phyloP scores from a whole-genome alignment of 2,888 invertebrate genomes.

The Epinotia bilunana region DNA sequence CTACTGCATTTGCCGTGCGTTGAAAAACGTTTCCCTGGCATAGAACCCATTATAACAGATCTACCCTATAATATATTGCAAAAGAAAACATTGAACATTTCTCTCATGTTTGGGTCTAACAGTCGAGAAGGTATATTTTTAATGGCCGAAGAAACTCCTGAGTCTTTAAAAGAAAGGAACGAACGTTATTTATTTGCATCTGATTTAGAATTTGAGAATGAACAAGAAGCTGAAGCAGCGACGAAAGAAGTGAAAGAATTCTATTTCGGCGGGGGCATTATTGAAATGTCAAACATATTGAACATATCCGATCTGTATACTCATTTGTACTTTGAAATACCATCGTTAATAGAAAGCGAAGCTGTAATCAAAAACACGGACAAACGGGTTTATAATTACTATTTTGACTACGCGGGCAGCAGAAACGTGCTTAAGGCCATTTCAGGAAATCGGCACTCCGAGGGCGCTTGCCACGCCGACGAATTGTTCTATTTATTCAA shows the following conservation, averaged over 20 bases:
- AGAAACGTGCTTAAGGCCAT: slow-evolving; percentile 68
- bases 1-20: slow-evolving; percentile 72
- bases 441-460: slow-evolving; percentile 56
- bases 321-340: slow-evolving; percentile 75
- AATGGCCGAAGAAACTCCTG: slow-evolving; percentile 53
- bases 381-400: slow-evolving; percentile 67
- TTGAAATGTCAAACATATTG: slow-evolving; percentile 66
- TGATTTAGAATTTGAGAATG: slow-evolving; percentile 67
- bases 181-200: slow-evolving; percentile 70
- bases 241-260: slow-evolving; percentile 65
- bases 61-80: slow-evolving; percentile 69
- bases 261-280: slow-evolving; percentile 76
- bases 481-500: slow-evolving; percentile 75
- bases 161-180: slow-evolving; percentile 60
- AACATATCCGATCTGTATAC: slow-evolving; percentile 70
- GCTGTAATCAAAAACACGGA: slow-evolving; percentile 52
- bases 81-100: slow-evolving; percentile 61
- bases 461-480: slow-evolving; percentile 73
- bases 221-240: slow-evolving; percentile 59
- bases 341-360: slow-evolving; percentile 67
- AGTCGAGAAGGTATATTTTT: slow-evolving; percentile 71
- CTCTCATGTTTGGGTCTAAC: slow-evolving; percentile 67
- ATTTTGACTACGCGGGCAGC: slow-evolving; percentile 70
- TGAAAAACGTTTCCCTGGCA: slow-evolving; percentile 65
- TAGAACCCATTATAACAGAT: slow-evolving; percentile 68